Evolutionary conservation across 2,888 invertebrate species (phyloP).

Genomic region (Onthophagus sagittarius): DNA sequence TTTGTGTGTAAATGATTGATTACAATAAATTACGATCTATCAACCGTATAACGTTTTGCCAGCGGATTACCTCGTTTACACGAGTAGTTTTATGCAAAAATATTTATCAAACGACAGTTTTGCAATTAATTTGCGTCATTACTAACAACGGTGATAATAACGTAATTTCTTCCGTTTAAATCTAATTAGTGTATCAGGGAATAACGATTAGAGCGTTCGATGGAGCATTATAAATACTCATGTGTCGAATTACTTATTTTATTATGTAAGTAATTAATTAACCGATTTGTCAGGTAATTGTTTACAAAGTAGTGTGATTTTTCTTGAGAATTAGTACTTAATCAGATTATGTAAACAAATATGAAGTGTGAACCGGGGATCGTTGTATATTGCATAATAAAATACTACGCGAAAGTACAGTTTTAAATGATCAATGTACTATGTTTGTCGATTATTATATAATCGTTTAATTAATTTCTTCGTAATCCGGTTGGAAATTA

Average conservation of each 20-base stretch:
- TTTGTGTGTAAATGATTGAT: not conserved
- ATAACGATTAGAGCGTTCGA: not conserved
- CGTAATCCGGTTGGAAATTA: not conserved
- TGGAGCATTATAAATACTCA: not conserved
- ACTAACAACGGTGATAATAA: not conserved
- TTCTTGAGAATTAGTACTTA: not conserved
- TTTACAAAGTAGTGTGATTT: not conserved
- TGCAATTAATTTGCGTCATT: not conserved
- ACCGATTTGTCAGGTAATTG: not conserved
- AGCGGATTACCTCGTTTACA: not conserved
- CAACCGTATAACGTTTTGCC: not conserved
- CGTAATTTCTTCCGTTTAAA: not conserved
- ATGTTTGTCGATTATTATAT: not conserved
- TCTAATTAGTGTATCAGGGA: not conserved
- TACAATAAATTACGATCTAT: not conserved
- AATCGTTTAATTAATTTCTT: not conserved
- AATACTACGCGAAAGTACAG: not conserved
- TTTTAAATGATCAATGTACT: not conserved
- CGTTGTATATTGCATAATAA: not conserved
- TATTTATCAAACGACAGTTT: not conserved
- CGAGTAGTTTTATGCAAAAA: not conserved
- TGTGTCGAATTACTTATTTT: not conserved
- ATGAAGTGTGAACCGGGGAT: not conserved
- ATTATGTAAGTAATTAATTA: not conserved
- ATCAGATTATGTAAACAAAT: not conserved